These are phyloP conservation scores for Cnemophilus loriae DNA, from an alignment of 2,113 vertebrate species.

Conservation along the genomic window DNA sequence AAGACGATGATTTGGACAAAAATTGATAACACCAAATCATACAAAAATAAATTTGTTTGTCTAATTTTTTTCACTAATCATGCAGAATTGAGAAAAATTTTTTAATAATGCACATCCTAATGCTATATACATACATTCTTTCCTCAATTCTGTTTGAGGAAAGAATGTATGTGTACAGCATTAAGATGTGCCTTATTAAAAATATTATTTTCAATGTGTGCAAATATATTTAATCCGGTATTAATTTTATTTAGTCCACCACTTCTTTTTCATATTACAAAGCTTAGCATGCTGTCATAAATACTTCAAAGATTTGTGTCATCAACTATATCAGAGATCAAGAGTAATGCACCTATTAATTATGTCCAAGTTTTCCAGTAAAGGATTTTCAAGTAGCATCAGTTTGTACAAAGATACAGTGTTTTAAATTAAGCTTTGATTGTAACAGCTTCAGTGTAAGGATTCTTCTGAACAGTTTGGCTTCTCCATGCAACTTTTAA, in stretches of 20 bases:
- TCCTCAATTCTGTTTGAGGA: too few species aligned
- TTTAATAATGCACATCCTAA: too few species aligned
- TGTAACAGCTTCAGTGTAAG: neutral
- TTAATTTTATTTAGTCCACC: neutral
- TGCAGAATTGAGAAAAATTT: too few species aligned
- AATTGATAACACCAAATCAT: neutral
- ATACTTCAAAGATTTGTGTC: neutral
- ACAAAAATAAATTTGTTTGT: neutral
- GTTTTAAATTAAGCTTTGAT: neutral
- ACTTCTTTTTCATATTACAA: neutral
- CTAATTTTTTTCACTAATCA: neutral
- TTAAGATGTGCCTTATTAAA: neutral
- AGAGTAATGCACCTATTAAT: neutral
- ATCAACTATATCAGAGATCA: neutral
- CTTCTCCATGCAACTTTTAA: neutral
- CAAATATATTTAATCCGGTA: neutral
- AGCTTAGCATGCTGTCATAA: neutral
- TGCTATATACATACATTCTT: too few species aligned
- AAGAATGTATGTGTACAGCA: neutral
- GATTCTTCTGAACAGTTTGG: neutral
- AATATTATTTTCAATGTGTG: neutral
- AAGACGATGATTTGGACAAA: neutral
- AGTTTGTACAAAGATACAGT: neutral
- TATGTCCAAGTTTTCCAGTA: neutral
- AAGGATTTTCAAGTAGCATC: neutral